Base-by-base conservation (phyloP, 1,140 invertebrate species). In the Bombus affinis region DNA sequence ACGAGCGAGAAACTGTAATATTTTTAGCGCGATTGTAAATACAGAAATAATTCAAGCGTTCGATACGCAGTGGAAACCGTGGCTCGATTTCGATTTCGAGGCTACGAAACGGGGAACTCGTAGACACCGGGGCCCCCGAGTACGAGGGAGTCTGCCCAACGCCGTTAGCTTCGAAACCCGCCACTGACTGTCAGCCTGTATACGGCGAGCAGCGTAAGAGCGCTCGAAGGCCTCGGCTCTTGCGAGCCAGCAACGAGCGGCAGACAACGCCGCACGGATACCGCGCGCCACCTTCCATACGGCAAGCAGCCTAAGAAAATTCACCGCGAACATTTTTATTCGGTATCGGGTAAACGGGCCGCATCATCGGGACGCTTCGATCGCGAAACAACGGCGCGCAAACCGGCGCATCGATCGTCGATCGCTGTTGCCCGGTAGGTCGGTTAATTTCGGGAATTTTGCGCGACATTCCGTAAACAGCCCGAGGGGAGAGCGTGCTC, bases 281-380 rank as follows among this genome's bases (percentile, higher is more conserved):
- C 79, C 90, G 89, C 89, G 90, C 89, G 89, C 90, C 90, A 90
- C 66, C 66, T 84, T 80, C 84, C 35, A 91, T 89, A 91, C 82
- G 87, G 66, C 85, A 32, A 35, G 83, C 88, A 92, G 90, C 90
- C 74, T 83, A 93, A 93, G 93, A 93, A 93, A 93, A 93, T 93
- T 93, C 92, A 93, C 90, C 90, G 89, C 42, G 88, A 92, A 93
- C 89, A 93, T 93, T 93, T 93, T 93, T 93, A 93, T 92, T 92
- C 88, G 85, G 83, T 88, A 86, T 86, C 85, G 83, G 81, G 76
- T 81, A 76, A 91, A 89, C 82, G 86, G 71, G 68, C 72, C 76
- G 75, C 88, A 81, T 80, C 88, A 86, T 71, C 86, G 91, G 73
- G 12, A 79, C 86, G 90, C 68, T 81, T 80, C 83, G 86, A 86